A percentile compares a stretch with the other conserved stretches of the same genome.
These are phyloP conservation scores for Adelognathus sp. DNA, from an alignment of 2,888 invertebrate species.

Conservation along the genomic window DNA sequence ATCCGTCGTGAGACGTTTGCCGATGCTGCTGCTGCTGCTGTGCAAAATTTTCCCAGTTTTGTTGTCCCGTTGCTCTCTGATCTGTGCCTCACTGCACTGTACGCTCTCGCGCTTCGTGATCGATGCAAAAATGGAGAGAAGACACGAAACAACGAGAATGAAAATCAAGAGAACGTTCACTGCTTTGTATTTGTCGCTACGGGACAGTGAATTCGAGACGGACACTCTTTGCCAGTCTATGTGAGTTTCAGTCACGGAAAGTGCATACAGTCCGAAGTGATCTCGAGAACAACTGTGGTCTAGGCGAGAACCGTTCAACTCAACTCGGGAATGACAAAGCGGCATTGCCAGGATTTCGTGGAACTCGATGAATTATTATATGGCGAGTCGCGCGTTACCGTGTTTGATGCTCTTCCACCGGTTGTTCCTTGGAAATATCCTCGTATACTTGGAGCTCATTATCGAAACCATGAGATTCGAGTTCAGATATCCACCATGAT, in stretches of 20 bases:
- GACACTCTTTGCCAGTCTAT: background rate
- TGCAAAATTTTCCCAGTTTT: background rate
- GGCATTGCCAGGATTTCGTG: slow-evolving; percentile 39
- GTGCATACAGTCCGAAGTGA: background rate
- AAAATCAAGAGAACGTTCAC: slow-evolving; percentile 25
- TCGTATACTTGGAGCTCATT: slow-evolving; percentile 47
- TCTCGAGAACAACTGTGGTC: background rate
- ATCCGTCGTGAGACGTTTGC: slow-evolving; percentile 26
- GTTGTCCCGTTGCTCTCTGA: slow-evolving; percentile 25
- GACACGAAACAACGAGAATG: slow-evolving; percentile 7
- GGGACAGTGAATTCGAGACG: background rate
- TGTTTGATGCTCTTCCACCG: slow-evolving; percentile 8
- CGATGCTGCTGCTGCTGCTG: background rate
- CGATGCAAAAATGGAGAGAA: slow-evolving; percentile 3
- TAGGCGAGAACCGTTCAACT: slow-evolving; percentile 44
- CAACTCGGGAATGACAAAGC: slow-evolving; percentile 48
- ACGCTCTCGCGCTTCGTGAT: background rate
- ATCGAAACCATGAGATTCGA: slow-evolving; percentile 36
- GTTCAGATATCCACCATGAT: background rate
- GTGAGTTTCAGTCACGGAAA: background rate
- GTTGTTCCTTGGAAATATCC: slow-evolving; percentile 34
- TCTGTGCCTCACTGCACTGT: background rate
- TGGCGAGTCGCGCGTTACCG: slow-evolving; percentile 9
- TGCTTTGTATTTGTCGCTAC: background rate
- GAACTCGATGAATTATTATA: slow-evolving; percentile 55